Evolutionary conservation across 2,888 invertebrate genomes (phyloP), one percentile per base, ranked within the genome.

Genomic region (Diabrotica balteata): DNA sequence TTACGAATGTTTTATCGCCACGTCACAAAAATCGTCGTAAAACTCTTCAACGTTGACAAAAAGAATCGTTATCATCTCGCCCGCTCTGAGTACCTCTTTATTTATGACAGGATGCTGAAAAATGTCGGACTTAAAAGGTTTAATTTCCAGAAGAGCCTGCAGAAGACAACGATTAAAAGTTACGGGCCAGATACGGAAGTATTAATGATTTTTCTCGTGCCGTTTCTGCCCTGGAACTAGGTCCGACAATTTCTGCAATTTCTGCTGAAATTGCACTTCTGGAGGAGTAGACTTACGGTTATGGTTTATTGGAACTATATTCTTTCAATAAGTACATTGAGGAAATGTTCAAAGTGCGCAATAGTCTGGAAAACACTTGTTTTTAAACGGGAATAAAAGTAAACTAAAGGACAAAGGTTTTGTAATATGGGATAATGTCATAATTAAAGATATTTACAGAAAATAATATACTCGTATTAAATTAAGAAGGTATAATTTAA

Each of bases 101-200:
- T 76, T 73, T 74, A 71, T 69, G 72, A 73, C 72, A 62, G 71
- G 59, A 67, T 67, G 70, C 68, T 74, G 75, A 76, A 75, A 76
- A 73, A 76, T 75, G 73, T 65, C 66, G 73, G 65, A 75, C 69
- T 75, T 74, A 73, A 76, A 73, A 75, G 76, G 75, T 76, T 76
- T 76, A 76, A 76, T 76, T 75, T 75, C 75, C 76, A 68, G 72
- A 72, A 71, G 70, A 70, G 73, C 67, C 69, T 72, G 73, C 70
- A 73, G 67, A 68, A 73, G 74, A 75, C 73, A 73, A 71, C 73
- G 75, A 76, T 76, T 76, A 76, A 73, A 74, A 76, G 73, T 74
- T 74, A 76, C 75, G 76, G 75, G 72, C 73, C 68, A 72, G 72
- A 72, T 72, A 72, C 52, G 72, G 69, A 44, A 64, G 69, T 62